Evolutionary conservation across 2,113 vertebrate genomes (phyloP), one percentile per base, ranked within the genome.

Genomic region (Pangasianodon gigas): DNA sequence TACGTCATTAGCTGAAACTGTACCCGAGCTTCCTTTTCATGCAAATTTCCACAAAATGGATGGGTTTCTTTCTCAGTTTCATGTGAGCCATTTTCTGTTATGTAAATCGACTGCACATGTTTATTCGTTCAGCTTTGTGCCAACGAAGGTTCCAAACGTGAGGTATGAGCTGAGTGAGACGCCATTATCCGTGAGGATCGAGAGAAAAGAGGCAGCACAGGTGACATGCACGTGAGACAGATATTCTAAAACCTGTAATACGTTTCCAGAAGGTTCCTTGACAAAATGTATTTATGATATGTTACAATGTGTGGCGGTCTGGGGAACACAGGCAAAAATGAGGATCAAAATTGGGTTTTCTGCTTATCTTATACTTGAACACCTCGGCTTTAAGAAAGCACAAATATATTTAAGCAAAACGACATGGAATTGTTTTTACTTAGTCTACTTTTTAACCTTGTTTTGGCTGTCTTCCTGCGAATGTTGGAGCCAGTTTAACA

Each of bases 121-220:
- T 48, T 85, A 10, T 88, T 41, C 67, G 24, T 86, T 74, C 60
- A 96, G 94, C 87, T 97, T 96, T 93, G 93, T 90, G 44, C 94
- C 95, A 19, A 96, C 95, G 18, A 96, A 96, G 93, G 93, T 96
- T 71, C 95, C 95, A 26, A 94, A 96, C 29, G 81, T 96, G 18
- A 96, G 96, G 85, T 95, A 97, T 0, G 93, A 96, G 90, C 93
- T 96, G 88, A 95, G 90, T 48, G 93, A 95, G 4, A 88, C 92
- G 18, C 85, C 62, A 48, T 92, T 91, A 65, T 75, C 89, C 44
- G 58, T 80, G 74, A 94, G 60, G 81, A 88, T 56, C 41, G 91
- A 85, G 85, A 80, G 65, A 69, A 87, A 85, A 16, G 87, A 89
- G 21, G 7, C 54, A 6, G 4, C 87, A 37, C 92, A 94, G 94